Percentiles rank a stretch among this genome's conserved stretches.
These are phyloP conservation scores for Drosophila fungiperda DNA, from an alignment of 2,888 invertebrate species.

Conservation along the genomic window DNA sequence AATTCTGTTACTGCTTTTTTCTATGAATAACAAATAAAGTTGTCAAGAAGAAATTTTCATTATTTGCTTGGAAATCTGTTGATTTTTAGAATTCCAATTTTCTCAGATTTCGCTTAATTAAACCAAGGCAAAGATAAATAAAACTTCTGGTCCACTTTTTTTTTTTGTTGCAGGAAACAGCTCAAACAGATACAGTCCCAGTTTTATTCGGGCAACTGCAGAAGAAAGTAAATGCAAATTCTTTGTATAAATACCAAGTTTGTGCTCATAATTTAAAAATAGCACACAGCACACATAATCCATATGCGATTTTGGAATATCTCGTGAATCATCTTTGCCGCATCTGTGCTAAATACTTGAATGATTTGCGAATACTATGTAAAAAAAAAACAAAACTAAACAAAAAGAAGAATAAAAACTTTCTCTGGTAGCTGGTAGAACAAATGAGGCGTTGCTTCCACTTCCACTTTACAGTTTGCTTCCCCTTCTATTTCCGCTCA, in stretches of 20 bases:
- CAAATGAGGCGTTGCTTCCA: slow-evolving; percentile 30
- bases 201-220: neutral
- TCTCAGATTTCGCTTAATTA: neutral
- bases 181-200: slow-evolving; percentile 2
- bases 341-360: slow-evolving; percentile 36
- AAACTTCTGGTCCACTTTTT: slow-evolving; percentile 1
- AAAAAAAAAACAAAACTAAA: neutral
- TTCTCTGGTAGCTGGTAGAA: slow-evolving; percentile 42
- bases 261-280: slow-evolving; percentile 47
- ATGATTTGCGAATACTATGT: slow-evolving; percentile 29
- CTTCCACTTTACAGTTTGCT: neutral
- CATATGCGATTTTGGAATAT: slow-evolving; percentile 51
- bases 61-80: neutral
- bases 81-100: neutral
- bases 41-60: neutral
- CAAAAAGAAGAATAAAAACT: slow-evolving; percentile 16
- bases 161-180: neutral
- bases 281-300: slow-evolving; percentile 36
- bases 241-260: slow-evolving; percentile 3
- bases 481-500: slow-evolving; percentile 37
- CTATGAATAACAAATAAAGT: neutral
- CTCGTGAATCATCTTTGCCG: slow-evolving; percentile 46
- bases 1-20: neutral
- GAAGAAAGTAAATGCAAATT: slow-evolving; percentile 14
- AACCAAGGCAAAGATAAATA: neutral